phyloP scores from a whole-genome alignment of 1,140 invertebrate genomes.

The Chrysopa pallens region DNA sequence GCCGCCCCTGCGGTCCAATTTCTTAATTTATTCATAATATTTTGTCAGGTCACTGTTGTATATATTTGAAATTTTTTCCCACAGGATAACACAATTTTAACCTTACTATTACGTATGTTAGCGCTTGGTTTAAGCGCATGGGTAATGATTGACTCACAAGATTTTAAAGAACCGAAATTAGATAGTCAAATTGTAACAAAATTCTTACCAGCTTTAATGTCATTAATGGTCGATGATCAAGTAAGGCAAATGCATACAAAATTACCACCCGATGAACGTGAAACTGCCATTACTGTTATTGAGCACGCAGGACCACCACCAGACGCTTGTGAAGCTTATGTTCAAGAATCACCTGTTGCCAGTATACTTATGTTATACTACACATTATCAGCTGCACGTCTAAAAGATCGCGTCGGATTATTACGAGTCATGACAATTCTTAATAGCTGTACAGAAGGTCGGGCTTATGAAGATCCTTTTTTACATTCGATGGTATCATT shows the following conservation, averaged over 20 bases:
- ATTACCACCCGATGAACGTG: conserved; percentile 82
- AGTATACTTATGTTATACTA: conserved; percentile 92
- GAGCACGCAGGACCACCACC: conserved; percentile 87
- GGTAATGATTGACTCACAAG: conserved; percentile 93
- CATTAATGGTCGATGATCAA: conserved; percentile 93
- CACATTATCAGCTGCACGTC: conserved; percentile 65
- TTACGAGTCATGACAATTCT: conserved; percentile 75
- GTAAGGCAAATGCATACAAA: conserved; percentile 71
- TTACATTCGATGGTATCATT: conserved; percentile 69
- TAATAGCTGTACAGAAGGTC: conserved; percentile 76
- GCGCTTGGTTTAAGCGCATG: conserved; percentile 83
- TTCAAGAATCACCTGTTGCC: conserved; percentile 76
- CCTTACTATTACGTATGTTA: conserved; percentile 83
- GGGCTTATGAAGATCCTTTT: conserved; percentile 89
- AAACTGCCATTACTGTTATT: conserved; percentile 81
- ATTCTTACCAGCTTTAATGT: conserved; percentile 86
- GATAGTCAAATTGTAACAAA: conserved; percentile 87
- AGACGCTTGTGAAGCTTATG: conserved; percentile 80
- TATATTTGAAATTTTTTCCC: no score
- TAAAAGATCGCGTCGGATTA: conserved; percentile 67
- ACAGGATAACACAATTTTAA: conserved; percentile 74
- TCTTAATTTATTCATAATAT: no score
- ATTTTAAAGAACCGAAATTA: conserved; percentile 88
- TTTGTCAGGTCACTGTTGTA: no score
- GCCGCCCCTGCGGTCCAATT: no score